Evolutionary conservation across 2,797 vertebrate genomes (phyloP), one percentile per base, ranked within the genome.

Genomic region (Gila robusta): DNA sequence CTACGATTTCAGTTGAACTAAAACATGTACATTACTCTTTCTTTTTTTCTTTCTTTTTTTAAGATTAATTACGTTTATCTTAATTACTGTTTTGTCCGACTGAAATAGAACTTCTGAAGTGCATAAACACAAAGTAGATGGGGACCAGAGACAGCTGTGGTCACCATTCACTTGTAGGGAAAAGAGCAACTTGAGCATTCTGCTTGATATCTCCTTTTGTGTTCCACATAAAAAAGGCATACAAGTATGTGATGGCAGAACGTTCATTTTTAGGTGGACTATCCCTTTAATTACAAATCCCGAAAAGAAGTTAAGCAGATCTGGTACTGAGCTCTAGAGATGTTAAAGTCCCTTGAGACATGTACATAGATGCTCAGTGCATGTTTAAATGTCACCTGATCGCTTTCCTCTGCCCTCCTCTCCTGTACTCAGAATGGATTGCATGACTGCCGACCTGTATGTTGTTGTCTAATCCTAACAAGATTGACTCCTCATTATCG

Each of bases 401-500:
- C 35, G 6, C 78, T 37, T 56, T 69, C 11, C 44, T 56, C 56
- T 41, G 62, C 28, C 49, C 47, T 66, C 4, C 44, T 69, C 9
- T 80, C 47, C 77, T 77, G 35, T 77, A 28, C 41, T 49, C 37
- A 8, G n/a, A 69, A 70, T 82, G 71, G 59, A 69, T 84, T 77
- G 79, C 71, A 64, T 87, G 79, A 83, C 70, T 88, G 80, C 79
- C 79, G 64, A 87, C 85, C 83, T 78, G 89, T 86, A 80, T 87
- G 87, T 86, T 86, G 86, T 83, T 81, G 79, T 56, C 69, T 81
- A 81, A 88, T 88, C 78, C 86, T 88, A 90, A 83, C 49, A 79
- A 90, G 89, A 90, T 85, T 87, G 89, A 88, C 82, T 91, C 83
- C 86, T 89, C 90, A 88, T 91, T 90, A 89, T 90, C 86, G 86